phyloP scores from a whole-genome alignment of 2,113 vertebrate species.

The Urocolius indicus region DNA sequence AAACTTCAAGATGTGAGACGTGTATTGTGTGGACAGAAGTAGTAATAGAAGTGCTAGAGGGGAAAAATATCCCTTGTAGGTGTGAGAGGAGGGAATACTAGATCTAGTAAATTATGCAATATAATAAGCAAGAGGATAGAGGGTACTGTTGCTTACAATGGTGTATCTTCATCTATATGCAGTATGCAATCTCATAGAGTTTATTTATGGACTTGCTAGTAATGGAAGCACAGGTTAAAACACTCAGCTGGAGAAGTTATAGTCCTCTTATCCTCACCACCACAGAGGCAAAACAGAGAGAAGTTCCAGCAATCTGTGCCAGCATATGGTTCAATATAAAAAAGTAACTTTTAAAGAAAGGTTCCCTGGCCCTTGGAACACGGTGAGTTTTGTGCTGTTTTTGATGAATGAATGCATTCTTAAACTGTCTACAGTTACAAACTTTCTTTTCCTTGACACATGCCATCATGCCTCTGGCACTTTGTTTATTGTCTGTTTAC shows the following conservation, averaged over 20 bases:
- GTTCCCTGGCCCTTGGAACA: not conserved
- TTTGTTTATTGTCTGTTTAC: not conserved
- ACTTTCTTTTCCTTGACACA: not conserved
- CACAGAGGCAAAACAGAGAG: not conserved
- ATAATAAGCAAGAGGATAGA: not conserved
- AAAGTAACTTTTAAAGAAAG: not conserved
- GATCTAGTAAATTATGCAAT: not conserved
- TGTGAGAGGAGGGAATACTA: not conserved
- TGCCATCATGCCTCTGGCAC: not conserved
- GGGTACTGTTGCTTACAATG: not conserved
- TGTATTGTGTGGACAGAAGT: not conserved
- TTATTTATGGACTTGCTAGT: not conserved
- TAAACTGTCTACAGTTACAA: not conserved
- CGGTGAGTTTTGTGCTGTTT: not conserved
- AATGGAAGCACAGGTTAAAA: not conserved
- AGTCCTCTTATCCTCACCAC: not conserved
- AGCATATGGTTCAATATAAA: not conserved
- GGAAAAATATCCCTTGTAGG: not conserved
- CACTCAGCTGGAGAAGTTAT: not conserved
- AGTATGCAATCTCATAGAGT: not conserved
- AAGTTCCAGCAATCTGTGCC: not conserved
- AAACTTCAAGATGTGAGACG: not conserved
- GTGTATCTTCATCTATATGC: not conserved
- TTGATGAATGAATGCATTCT: slow-evolving; percentile 14
- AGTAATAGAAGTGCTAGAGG: not conserved